Conservation (phyloP, 2,797 vertebrate genomes). For the Lates japonicus region DNA sequence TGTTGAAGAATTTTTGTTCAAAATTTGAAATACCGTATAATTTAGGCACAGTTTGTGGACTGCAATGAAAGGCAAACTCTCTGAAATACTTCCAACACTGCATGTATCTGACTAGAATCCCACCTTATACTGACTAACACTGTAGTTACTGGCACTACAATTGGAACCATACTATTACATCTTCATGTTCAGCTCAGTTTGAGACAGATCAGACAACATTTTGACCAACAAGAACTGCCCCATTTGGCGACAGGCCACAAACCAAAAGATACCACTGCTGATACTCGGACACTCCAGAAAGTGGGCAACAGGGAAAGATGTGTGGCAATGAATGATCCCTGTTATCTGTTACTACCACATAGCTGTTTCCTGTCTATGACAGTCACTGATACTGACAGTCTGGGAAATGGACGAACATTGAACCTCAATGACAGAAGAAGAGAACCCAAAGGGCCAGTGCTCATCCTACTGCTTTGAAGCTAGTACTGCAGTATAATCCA, state of each 20-base stretch:
- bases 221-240: constrained; percentile 7
- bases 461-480: constrained; percentile 51
- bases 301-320: constrained; percentile 7
- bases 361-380: constrained; percentile 44
- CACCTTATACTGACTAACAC: not conserved
- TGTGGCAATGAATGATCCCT: constrained; percentile 5
- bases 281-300: not conserved
- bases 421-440: constrained; percentile 50
- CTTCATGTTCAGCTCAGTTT: constrained; percentile 12
- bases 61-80: not conserved
- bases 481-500: constrained; percentile 48
- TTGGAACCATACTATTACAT: not conserved
- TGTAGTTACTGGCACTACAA: not conserved
- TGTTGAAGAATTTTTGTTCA: not conserved
- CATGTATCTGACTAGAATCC: not conserved
- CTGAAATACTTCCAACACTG: not conserved
- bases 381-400: constrained; percentile 62
- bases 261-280: not conserved
- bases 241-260: not conserved
- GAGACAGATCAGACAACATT: constrained; percentile 7
- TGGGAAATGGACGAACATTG: constrained; percentile 51
- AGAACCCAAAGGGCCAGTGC: constrained; percentile 29
- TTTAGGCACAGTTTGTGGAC: not conserved
- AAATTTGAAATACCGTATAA: not conserved
- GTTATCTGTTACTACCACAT: constrained; percentile 48